Percentiles rank a stretch among this genome's conserved stretches.
These are phyloP conservation scores for Pseudomyrmex sp. DNA, from an alignment of 1,140 invertebrate species.

Conservation along the genomic window DNA sequence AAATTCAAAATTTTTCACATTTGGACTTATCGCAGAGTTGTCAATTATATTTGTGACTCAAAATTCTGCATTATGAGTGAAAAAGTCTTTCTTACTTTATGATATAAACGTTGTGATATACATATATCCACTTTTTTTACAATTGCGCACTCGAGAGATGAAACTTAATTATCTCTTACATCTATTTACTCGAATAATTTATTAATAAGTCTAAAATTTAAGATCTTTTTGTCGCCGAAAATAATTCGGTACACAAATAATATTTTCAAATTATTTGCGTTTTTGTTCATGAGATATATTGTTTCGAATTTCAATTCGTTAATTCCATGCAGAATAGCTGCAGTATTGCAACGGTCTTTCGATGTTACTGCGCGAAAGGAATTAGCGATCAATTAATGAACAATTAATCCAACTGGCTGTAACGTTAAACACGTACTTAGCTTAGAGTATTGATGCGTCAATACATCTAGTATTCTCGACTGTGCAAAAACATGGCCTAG, in stretches of 20 bases:
- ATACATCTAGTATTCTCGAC: constrained; percentile 1
- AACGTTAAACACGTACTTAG: constrained; percentile 42
- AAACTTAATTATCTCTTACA: constrained; percentile 33
- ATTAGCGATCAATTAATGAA: constrained; percentile 47
- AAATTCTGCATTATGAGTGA: not conserved
- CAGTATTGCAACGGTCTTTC: constrained; percentile 36
- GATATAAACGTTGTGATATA: constrained; percentile 18
- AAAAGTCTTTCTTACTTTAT: constrained; percentile 16
- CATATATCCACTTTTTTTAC: constrained; percentile 31
- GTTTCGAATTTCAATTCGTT: constrained; percentile 45
- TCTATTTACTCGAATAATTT: constrained; percentile 25
- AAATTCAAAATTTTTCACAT: too few species aligned
- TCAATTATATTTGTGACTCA: not conserved
- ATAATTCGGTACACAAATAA: constrained; percentile 44
- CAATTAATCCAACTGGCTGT: constrained; percentile 36
- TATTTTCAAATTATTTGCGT: constrained; percentile 58
- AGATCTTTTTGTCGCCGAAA: constrained; percentile 41
- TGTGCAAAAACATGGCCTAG: not conserved
- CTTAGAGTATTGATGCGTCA: constrained; percentile 20
- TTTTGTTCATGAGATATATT: constrained; percentile 31
- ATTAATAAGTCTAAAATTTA: constrained; percentile 50
- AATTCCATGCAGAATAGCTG: constrained; percentile 46
- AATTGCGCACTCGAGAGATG: constrained; percentile 43
- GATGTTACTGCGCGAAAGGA: constrained; percentile 3
- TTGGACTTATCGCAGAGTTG: too few species aligned